Evolutionary conservation across 2,113 vertebrate species (phyloP).

Genomic region (Rhinolophus sinicus): DNA sequence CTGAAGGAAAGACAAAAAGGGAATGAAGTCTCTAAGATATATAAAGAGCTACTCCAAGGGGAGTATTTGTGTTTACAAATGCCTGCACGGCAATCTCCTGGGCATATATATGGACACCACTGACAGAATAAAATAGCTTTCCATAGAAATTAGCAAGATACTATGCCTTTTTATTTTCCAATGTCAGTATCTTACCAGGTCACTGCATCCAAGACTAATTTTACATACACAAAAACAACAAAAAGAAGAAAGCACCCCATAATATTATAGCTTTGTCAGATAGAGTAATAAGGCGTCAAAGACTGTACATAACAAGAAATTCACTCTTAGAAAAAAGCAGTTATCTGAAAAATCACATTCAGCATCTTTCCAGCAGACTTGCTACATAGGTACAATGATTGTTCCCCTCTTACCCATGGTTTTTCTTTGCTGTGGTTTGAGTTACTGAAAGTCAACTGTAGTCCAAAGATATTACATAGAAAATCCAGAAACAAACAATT

Average conservation of each 20-base stretch:
- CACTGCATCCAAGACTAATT: neutral
- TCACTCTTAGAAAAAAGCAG: neutral
- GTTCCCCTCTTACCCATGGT: neutral
- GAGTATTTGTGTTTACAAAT: neutral
- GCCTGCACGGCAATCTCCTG: neutral
- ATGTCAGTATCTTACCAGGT: neutral
- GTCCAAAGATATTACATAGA: neutral
- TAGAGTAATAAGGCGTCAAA: neutral
- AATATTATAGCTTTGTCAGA: neutral
- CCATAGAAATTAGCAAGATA: neutral
- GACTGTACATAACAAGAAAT: neutral
- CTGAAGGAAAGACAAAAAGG: neutral
- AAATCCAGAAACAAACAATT: neutral
- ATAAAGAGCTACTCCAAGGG: neutral
- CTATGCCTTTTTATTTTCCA: neutral
- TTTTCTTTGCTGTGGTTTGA: neutral
- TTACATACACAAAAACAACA: neutral
- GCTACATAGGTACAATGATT: neutral
- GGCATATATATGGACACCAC: accelerated
- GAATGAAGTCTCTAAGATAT: accelerated
- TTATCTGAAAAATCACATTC: neutral
- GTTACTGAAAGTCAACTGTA: neutral
- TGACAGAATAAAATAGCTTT: neutral
- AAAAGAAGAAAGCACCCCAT: accelerated
- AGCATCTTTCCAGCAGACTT: neutral